Conservation (phyloP, 2,797 vertebrate species). For the Limosa lapponica region DNA sequence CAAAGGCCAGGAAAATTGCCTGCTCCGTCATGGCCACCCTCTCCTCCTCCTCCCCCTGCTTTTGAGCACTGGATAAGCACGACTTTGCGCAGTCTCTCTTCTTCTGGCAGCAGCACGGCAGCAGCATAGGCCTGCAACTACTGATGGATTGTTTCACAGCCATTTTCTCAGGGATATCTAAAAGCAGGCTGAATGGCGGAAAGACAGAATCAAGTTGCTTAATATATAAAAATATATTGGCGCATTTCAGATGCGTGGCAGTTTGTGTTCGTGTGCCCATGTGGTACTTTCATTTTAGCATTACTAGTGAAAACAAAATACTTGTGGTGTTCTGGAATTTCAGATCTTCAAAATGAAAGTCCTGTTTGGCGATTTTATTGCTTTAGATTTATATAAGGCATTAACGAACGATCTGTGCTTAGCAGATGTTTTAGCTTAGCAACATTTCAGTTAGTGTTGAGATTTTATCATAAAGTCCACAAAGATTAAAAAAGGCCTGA, state of each 20-base stretch:
- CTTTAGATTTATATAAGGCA: not conserved
- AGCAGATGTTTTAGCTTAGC: not conserved
- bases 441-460: not conserved
- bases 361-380: not conserved
- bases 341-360: not conserved
- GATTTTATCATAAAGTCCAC: not conserved
- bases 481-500: not conserved
- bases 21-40: not conserved
- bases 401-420: not conserved
- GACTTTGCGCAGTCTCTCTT: not conserved
- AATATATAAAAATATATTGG: not conserved
- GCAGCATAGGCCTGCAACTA: not conserved
- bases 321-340: not conserved
- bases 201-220: not conserved
- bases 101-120: not conserved
- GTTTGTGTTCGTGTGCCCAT: not conserved
- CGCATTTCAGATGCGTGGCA: not conserved
- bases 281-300: not conserved
- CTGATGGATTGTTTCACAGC: not conserved
- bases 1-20: not conserved
- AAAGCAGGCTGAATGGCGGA: not conserved
- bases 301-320: not conserved
- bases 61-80: not conserved
- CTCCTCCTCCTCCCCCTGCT: not conserved
- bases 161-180: not conserved